Evolutionary conservation across 2,888 invertebrate genomes (phyloP).

Genomic region (Tetropium fuscum): DNA sequence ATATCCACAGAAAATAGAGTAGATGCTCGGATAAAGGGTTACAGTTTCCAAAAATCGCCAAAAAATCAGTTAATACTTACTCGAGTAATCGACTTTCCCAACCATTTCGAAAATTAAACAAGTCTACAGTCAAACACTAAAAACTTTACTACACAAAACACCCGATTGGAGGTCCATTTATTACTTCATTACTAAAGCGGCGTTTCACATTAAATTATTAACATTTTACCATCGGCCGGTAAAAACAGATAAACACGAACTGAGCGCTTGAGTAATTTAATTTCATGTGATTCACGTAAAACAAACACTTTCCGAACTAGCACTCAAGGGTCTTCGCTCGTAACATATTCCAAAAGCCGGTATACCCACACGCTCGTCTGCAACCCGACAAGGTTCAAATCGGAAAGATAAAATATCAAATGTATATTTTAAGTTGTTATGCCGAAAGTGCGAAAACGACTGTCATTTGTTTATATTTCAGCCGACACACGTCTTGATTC

Average conservation of each 20-base stretch:
- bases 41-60: too few relatives aligned
- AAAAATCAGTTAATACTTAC: slow-evolving; percentile 39
- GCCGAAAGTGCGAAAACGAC: slow-evolving; percentile 15
- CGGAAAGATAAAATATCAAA: not conserved
- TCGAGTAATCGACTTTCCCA: slow-evolving; percentile 50
- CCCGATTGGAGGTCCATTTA: slow-evolving; percentile 6
- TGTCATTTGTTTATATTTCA: slow-evolving; percentile 30
- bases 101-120: slow-evolving; percentile 39
- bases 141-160: not conserved
- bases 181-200: slow-evolving; percentile 4
- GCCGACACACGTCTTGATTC: slow-evolving; percentile 16
- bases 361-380: slow-evolving; percentile 7
- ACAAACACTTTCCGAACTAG: slow-evolving; percentile 8
- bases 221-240: slow-evolving; percentile 2
- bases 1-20: too few relatives aligned
- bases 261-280: slow-evolving; percentile 9
- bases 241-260: slow-evolving; percentile 5
- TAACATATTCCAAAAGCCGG: slow-evolving; percentile 6
- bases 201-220: slow-evolving; percentile 4
- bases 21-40: too few relatives aligned
- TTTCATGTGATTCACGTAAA: slow-evolving; percentile 18
- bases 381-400: not conserved
- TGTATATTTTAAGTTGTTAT: not conserved
- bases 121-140: slow-evolving; percentile 4
- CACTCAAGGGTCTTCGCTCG: not conserved